A percentile compares a stretch with the other conserved stretches of the same genome.
phyloP scores from a whole-genome alignment of 2,113 vertebrate species.

The Nanorana parkeri region DNA sequence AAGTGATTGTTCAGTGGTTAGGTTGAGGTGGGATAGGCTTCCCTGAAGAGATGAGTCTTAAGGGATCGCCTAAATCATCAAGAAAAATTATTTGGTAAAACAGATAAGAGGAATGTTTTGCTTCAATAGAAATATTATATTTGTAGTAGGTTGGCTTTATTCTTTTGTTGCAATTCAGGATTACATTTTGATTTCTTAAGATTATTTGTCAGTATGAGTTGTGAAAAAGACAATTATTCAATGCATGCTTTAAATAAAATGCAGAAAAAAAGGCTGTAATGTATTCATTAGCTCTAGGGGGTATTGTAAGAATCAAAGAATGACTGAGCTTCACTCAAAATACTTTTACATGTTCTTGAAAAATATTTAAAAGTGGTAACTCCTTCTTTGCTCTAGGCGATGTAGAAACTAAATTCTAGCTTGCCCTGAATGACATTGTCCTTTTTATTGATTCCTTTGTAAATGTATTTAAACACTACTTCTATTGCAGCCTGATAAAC shows the following conservation, averaged over 20 bases:
- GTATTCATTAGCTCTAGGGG: slow-evolving; percentile 61
- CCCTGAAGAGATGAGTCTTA: no score
- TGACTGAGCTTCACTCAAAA: slow-evolving; percentile 64
- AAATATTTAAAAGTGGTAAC: slow-evolving; percentile 60
- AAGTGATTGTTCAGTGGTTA: no score
- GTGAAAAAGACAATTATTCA: slow-evolving; percentile 48
- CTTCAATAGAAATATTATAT: no score
- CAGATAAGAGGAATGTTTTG: no score
- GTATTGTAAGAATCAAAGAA: slow-evolving; percentile 63
- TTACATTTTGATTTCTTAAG: no score
- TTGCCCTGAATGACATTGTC: slow-evolving; percentile 55
- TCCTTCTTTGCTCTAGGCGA: slow-evolving; percentile 62
- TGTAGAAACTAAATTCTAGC: slow-evolving; percentile 64
- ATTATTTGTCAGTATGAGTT: no score
- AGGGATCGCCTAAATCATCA: no score
- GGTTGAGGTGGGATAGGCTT: no score
- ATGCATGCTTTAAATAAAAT: slow-evolving; percentile 60
- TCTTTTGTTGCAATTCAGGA: no score
- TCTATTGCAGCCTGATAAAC: slow-evolving; percentile 23
- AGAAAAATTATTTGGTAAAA: no score
- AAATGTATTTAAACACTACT: slow-evolving; percentile 59
- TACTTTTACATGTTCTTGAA: slow-evolving; percentile 59
- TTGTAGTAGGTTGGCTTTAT: no score
- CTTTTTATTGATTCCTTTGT: slow-evolving; percentile 65
- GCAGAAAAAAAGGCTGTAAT: slow-evolving; percentile 62